A percentile compares a stretch with the other conserved stretches of the same genome.
Evolutionary conservation across 2,113 vertebrate species (phyloP).

Genomic region (Scolopax mira): DNA sequence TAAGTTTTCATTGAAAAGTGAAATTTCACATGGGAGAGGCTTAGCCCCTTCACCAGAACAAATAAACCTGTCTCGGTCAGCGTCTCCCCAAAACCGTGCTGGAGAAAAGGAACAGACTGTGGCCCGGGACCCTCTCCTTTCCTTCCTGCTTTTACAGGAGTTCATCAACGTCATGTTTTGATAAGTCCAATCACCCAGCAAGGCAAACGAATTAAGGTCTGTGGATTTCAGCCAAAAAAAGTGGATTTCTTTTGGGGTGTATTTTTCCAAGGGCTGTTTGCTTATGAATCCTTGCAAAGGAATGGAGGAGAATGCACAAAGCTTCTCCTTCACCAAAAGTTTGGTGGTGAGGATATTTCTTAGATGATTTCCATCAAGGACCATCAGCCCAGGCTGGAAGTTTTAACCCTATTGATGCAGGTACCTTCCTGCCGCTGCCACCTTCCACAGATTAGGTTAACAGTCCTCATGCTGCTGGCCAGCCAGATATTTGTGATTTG

Average conservation of each 20-base stretch:
- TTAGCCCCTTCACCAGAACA: conserved; percentile 5
- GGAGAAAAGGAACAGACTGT: neutral
- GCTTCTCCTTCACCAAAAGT: neutral
- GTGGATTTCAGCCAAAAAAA: conserved; percentile 16
- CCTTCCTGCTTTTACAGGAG: conserved; percentile 3
- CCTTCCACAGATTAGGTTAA: neutral
- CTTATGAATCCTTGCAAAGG: conserved; percentile 41
- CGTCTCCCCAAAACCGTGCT: neutral
- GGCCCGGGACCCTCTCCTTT: neutral
- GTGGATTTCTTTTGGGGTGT: neutral
- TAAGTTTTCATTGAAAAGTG: conserved; percentile 67
- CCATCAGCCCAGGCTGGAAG: neutral
- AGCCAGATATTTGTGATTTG: neutral
- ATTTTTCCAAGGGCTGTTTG: conserved; percentile 45
- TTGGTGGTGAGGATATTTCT: neutral
- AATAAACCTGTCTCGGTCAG: conserved; percentile 2
- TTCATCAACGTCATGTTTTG: neutral
- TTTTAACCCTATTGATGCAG: neutral
- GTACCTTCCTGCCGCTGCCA: rapidly evolving
- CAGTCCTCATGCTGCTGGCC: neutral
- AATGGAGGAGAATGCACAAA: neutral
- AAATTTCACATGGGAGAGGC: conserved; percentile 64
- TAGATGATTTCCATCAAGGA: neutral
- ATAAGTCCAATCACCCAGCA: neutral
- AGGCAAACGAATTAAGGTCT: neutral